Evolutionary conservation across 2,888 invertebrate species (phyloP).

Genomic region (Lycophotia porphyrea): DNA sequence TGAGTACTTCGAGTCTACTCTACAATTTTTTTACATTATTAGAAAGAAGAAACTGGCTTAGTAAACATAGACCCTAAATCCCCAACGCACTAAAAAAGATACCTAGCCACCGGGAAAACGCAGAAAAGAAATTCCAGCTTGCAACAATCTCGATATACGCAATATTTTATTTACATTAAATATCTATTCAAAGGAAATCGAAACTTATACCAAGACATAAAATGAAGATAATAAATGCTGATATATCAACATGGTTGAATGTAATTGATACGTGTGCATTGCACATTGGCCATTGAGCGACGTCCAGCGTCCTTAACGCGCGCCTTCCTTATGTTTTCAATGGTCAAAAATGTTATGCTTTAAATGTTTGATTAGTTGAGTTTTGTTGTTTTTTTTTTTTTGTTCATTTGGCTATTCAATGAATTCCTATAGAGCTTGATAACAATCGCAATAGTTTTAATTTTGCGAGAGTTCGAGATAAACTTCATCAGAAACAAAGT

Average conservation of each 20-base stretch:
- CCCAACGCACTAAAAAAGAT: neutral
- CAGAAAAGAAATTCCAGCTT: conserved; percentile 3
- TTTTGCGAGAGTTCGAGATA: neutral
- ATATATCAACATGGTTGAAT: conserved; percentile 34
- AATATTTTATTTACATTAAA: conserved; percentile 6
- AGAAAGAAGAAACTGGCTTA: neutral
- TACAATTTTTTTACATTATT: neutral
- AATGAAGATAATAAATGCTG: conserved; percentile 29
- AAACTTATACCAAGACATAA: conserved; percentile 30
- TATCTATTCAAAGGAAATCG: conserved; percentile 26
- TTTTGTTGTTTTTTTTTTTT: neutral
- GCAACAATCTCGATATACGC: neutral
- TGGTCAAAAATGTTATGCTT: conserved; percentile 27
- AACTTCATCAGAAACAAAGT: neutral
- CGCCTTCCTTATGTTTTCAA: conserved; percentile 26
- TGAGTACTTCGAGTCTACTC: neutral
- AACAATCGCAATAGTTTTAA: neutral
- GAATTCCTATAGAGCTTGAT: neutral
- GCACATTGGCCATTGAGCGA: conserved; percentile 39
- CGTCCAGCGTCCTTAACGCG: conserved; percentile 1
- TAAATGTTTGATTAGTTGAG: too few species aligned
- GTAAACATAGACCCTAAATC: neutral
- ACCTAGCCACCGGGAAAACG: too few species aligned
- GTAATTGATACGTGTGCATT: conserved; percentile 56
- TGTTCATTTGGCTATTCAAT: neutral